A percentile compares a stretch with the other conserved stretches of the same genome.
Evolutionary conservation across 2,888 invertebrate species (phyloP).

Genomic region (Euzetes globulus): DNA sequence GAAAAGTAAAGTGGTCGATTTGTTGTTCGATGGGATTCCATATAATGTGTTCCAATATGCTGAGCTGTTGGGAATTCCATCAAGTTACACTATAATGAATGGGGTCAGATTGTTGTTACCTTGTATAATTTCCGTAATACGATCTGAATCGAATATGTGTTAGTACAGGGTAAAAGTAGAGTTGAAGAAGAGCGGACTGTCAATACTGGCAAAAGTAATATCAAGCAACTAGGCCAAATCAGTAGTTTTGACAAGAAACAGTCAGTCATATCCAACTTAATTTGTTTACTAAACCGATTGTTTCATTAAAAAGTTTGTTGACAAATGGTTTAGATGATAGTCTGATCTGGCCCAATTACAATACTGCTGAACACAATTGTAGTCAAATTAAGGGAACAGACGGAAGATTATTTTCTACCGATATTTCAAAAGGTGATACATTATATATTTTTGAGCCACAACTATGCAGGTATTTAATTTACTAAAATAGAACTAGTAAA

Average conservation of each 20-base stretch:
- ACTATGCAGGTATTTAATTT: slow-evolving; percentile 28
- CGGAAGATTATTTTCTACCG: slow-evolving; percentile 19
- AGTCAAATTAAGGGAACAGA: slow-evolving; percentile 33
- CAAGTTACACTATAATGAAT: too few relatives aligned
- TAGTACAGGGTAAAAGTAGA: background rate
- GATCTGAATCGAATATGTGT: too few relatives aligned
- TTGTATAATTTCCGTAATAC: too few relatives aligned
- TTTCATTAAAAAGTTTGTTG: background rate
- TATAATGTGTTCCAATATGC: background rate
- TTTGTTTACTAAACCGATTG: background rate
- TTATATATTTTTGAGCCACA: slow-evolving; percentile 18
- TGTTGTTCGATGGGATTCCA: background rate
- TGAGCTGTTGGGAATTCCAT: too few relatives aligned
- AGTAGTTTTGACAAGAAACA: background rate
- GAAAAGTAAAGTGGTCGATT: background rate
- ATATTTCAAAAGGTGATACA: background rate
- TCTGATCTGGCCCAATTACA: background rate
- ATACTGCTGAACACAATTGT: background rate
- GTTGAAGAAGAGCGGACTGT: background rate
- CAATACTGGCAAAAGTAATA: background rate
- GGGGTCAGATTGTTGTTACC: too few relatives aligned
- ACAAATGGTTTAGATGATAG: background rate
- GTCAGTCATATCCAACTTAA: background rate
- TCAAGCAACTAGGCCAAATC: background rate
- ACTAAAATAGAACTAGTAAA: background rate